Conservation (phyloP, 2,113 vertebrate species). For the Strix aluco region DNA sequence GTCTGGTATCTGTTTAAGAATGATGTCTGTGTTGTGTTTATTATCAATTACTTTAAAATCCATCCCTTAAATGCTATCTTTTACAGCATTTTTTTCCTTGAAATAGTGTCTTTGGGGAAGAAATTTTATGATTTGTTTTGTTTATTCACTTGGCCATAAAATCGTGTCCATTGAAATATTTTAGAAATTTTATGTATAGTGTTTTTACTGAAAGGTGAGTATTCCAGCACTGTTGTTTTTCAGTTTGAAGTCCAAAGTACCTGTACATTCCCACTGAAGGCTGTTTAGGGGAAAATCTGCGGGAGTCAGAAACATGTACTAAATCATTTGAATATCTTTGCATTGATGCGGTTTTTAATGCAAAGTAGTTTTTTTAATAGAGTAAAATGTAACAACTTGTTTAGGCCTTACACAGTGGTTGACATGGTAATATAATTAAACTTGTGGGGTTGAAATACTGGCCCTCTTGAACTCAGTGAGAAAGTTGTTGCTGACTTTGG, state of each 20-base stretch:
- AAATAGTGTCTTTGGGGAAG: not conserved
- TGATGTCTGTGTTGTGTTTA: not conserved
- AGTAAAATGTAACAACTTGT: not conserved
- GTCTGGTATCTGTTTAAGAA: not conserved
- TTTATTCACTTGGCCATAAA: not conserved
- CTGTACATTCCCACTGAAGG: not conserved
- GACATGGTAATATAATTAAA: not conserved
- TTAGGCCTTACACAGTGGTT: not conserved
- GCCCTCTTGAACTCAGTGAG: not conserved
- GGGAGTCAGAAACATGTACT: not conserved
- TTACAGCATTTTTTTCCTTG: not conserved
- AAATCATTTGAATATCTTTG: not conserved
- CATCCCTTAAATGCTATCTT: not conserved
- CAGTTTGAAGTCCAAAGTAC: not conserved
- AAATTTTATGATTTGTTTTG: not conserved
- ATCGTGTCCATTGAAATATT: not conserved
- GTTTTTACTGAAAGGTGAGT: not conserved
- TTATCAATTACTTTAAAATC: not conserved
- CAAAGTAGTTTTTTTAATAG: not conserved
- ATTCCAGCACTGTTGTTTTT: accelerated
- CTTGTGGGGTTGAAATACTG: not conserved
- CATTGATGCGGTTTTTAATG: not conserved
- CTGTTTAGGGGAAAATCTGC: not conserved
- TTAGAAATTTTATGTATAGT: not conserved
- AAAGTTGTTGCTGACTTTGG: not conserved